Evolutionary conservation across 2,888 invertebrate genomes (phyloP).

Genomic region (Loripinus fragilis): DNA sequence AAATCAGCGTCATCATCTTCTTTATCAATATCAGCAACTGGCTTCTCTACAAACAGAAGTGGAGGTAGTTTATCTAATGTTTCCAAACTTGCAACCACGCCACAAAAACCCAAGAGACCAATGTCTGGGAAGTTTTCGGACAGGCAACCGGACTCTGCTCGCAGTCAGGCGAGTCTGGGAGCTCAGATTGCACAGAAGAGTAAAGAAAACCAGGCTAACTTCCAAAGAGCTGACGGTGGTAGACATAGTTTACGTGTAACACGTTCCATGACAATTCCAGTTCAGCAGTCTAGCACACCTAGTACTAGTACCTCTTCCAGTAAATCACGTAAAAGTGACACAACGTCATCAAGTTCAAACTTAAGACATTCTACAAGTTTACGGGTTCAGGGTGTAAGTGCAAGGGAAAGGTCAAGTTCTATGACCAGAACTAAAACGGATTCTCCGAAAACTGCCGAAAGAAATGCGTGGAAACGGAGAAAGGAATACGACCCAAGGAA

Average conservation of each 20-base stretch:
- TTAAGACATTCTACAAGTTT: slow-evolving; percentile 70
- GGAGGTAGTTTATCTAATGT: slow-evolving; percentile 58
- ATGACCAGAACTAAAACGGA: slow-evolving; percentile 73
- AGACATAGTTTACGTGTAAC: slow-evolving; percentile 71
- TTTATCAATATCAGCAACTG: slow-evolving; percentile 51
- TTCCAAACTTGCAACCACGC: slow-evolving; percentile 49
- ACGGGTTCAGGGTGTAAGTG: slow-evolving; percentile 70
- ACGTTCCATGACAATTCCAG: slow-evolving; percentile 57
- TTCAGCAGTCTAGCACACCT: slow-evolving; percentile 45
- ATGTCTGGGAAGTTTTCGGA: slow-evolving; percentile 57
- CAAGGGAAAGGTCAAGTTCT: slow-evolving; percentile 63
- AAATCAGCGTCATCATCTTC: slow-evolving; percentile 41
- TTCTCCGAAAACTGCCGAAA: slow-evolving; percentile 87
- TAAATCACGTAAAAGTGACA: slow-evolving; percentile 57
- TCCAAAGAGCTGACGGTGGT: slow-evolving; percentile 69
- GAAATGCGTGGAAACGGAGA: slow-evolving; percentile 97
- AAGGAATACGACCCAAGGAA: slow-evolving; percentile 98
- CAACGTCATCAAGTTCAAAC: slow-evolving; percentile 37
- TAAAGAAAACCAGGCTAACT: slow-evolving; percentile 63
- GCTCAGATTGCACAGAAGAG: slow-evolving; percentile 76
- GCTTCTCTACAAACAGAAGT: slow-evolving; percentile 47
- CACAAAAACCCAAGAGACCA: slow-evolving; percentile 60
- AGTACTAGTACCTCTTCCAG: slow-evolving; percentile 30
- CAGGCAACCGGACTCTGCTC: slow-evolving; percentile 54
- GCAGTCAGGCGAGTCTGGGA: slow-evolving; percentile 76